Conservation (phyloP, 35 echinoderm and acorn worm genomes). For the Nesometra sesokonis region DNA sequence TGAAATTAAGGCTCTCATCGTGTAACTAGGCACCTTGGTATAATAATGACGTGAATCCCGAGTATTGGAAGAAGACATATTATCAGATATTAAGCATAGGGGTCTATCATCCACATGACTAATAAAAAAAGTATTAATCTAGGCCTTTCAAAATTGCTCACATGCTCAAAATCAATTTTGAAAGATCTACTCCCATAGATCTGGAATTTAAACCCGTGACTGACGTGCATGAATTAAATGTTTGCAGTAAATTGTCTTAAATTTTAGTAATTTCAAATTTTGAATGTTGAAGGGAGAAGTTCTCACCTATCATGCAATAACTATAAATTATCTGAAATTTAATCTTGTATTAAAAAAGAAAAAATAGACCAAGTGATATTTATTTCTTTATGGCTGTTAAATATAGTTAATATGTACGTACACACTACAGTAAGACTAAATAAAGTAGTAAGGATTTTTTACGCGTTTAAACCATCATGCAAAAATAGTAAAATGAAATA, state of each 20-base stretch:
- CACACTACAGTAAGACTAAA: neutral
- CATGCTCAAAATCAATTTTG: neutral
- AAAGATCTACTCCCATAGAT: neutral
- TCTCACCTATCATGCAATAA: neutral
- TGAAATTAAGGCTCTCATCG: slow-evolving; percentile 50
- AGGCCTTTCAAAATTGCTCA: neutral
- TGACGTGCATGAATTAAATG: neutral
- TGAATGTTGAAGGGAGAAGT: neutral
- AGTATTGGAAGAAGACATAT: neutral
- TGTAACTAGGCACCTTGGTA: neutral
- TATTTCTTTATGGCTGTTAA: neutral
- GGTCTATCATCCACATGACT: neutral
- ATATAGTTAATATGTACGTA: neutral
- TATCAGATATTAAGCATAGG: neutral
- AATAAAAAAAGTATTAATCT: neutral
- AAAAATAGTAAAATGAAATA: neutral
- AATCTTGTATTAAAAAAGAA: neutral
- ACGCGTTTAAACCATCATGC: neutral
- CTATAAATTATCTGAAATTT: neutral
- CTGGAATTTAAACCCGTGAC: neutral
- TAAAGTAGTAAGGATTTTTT: neutral
- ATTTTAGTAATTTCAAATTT: neutral
- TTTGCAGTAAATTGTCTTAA: neutral
- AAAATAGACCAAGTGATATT: neutral
- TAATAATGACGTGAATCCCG: neutral